Base-by-base conservation (phyloP, 2,888 invertebrate genomes). In the Encarsia formosa region DNA sequence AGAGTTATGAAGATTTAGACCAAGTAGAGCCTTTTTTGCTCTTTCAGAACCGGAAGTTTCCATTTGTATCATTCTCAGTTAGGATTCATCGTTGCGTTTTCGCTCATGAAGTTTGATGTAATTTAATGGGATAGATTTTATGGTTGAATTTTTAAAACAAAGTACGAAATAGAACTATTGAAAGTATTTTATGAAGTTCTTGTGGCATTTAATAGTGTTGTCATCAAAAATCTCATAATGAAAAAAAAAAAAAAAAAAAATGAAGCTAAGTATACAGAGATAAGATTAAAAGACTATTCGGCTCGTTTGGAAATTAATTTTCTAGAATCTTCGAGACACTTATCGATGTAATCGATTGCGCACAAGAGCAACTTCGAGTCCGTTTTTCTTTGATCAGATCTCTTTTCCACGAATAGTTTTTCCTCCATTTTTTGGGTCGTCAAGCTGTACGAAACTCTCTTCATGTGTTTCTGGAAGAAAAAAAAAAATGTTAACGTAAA, bases 311-410 rank as follows among this genome's bases (percentile, higher is more conserved):
- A 23, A 15, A 45, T 9, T 16, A 47, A 11, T 15, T 4, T n/a
- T 31, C 15, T 26, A 5, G 29, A 31, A 4, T 37, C 26, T 24
- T 35, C 19, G 1, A 42, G 5, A 15, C 24, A 42, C 13, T 11
- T 26, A 13, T 35, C 49, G 8, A 49, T 23, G 19, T 20, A 26
- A 5, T 42, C 19, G n/a, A 49, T 20, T 5, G 49, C 49, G 2
- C 26, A 19, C n/a, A 49, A 20, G 5, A 49, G 34, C 16, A 49
- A 20, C 16, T 24, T 26, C 1, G 35, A 15, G 15, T 49, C 49
- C 11, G 2, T 13, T 16, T 19, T 37, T 20, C 34, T 20, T n/a
- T 35, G 4, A 8, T 49, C 35, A 18, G 24, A 26, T 16, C 35
- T 19, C 11, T 35, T 18, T 13, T 35, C 13, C 13, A 26, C 32